Percentiles rank a stretch among this genome's conserved stretches.
Conservation (phyloP, 2,888 invertebrate genomes). For the Ryuthela nishihirai region DNA sequence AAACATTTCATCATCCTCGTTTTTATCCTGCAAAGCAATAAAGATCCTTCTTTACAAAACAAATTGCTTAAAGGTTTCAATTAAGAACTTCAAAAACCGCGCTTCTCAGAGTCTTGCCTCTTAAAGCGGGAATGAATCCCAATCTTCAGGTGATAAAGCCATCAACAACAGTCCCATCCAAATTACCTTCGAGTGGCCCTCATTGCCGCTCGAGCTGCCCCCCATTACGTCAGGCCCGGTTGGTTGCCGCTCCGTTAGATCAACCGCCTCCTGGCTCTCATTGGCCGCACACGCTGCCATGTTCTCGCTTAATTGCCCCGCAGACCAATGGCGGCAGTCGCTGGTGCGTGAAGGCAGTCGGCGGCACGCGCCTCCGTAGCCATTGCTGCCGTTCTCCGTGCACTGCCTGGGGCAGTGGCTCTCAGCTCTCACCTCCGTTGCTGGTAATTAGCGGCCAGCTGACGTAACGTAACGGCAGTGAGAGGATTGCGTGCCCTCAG, state of each 20-base stretch:
- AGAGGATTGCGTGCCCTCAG: no score
- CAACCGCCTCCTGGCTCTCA: conserved; percentile 7
- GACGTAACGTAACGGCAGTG: no score
- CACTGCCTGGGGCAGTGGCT: conserved; percentile 27
- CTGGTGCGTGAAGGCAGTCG: neutral
- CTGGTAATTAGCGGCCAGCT: conserved; percentile 9
- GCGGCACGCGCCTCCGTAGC: conserved; percentile 14
- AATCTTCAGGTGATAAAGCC: conserved; percentile 21
- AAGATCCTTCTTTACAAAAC: no score
- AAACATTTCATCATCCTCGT: no score
- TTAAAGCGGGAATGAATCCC: neutral
- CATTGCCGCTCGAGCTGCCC: no score
- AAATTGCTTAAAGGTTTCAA: no score
- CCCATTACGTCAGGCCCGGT: no score
- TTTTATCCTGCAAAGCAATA: no score
- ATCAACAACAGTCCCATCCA: conserved; percentile 8
- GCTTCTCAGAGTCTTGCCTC: no score
- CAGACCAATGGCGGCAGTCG: neutral
- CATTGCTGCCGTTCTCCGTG: conserved; percentile 10
- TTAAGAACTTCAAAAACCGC: no score
- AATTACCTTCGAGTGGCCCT: conserved; percentile 1
- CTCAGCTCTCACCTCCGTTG: conserved; percentile 13
- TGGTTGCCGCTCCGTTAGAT: no score
- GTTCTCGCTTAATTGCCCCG: neutral
- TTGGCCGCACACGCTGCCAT: conserved; percentile 11